These are phyloP conservation scores for Nannobrachium achirus DNA, from an alignment of 2,113 vertebrate genomes.

Conservation along the genomic window DNA sequence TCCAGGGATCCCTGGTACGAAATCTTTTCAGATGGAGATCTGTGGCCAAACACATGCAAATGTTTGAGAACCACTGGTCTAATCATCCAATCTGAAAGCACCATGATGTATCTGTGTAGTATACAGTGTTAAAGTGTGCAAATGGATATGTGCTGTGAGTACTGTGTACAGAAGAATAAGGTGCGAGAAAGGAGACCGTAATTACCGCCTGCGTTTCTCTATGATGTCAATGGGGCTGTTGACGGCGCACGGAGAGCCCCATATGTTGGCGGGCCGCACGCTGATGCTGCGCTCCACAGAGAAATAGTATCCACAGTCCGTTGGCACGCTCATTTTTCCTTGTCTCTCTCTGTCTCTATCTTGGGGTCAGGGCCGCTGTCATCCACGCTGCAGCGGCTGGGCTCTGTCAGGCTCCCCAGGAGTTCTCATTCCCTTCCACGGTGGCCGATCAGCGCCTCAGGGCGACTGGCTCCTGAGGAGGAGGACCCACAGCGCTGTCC, in stretches of 20 bases:
- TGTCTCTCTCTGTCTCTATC: neutral
- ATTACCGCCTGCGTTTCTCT: constrained; percentile 83
- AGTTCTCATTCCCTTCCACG: constrained; percentile 59
- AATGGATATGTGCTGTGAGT: no score
- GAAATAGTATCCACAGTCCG: constrained; percentile 70
- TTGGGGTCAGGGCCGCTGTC: constrained; percentile 39
- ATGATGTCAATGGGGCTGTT: constrained; percentile 84
- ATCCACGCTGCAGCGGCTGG: constrained; percentile 38
- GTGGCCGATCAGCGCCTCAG: constrained; percentile 36
- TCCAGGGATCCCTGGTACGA: no score
- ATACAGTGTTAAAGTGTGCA: no score
- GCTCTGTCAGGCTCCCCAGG: constrained; percentile 50
- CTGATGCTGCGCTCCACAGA: constrained; percentile 66
- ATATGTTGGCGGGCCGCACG: constrained; percentile 69
- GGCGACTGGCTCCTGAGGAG: constrained; percentile 32
- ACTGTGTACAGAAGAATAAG: neutral
- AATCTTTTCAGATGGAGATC: no score
- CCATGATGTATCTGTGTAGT: no score
- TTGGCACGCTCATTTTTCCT: constrained; percentile 79
- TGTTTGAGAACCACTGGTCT: no score
- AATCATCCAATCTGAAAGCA: no score
- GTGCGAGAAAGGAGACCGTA: neutral
- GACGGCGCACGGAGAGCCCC: constrained; percentile 80
- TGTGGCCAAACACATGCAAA: no score
- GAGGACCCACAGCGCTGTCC: constrained; percentile 21